Conservation (phyloP, 2,113 vertebrate species). For the Hippocampus barbouri region DNA sequence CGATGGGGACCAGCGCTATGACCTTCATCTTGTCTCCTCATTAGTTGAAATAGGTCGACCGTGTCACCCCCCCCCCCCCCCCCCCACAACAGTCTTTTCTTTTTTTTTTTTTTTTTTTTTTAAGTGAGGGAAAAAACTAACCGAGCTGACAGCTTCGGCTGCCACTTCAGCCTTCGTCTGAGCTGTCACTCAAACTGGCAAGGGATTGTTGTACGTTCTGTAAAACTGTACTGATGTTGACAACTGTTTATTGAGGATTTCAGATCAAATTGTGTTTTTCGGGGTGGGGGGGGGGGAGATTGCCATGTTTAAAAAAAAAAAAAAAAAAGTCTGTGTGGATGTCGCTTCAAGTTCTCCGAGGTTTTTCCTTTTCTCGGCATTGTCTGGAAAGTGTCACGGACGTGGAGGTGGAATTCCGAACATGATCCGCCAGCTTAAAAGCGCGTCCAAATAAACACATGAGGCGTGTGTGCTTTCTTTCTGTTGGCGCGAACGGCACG, state of each 20-base stretch:
- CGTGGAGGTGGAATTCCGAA: constrained; percentile 53
- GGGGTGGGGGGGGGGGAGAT: no score
- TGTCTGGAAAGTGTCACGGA: constrained; percentile 54
- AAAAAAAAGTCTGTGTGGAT: constrained; percentile 1
- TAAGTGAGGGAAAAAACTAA: no score
- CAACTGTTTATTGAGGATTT: background rate
- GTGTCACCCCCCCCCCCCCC: no score
- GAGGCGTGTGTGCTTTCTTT: constrained; percentile 48
- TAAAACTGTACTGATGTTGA: background rate
- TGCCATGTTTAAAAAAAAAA: background rate
- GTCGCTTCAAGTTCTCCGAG: constrained; percentile 24
- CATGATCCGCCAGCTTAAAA: constrained; percentile 47
- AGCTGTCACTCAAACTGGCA: no score
- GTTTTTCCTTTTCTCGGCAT: constrained; percentile 23
- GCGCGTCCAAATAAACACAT: constrained; percentile 48
- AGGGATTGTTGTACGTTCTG: no score
- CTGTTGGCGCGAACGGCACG: constrained; percentile 23
- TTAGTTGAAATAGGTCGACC: no score
- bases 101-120: no score
- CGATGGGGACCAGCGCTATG: no score
- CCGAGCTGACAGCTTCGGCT: no score
- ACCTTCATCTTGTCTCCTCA: no score
- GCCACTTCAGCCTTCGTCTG: no score
- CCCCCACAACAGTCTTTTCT: no score
- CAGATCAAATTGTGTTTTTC: background rate